phyloP scores from a whole-genome alignment of 2,797 vertebrate genomes.

The Adelosebastes latens region DNA sequence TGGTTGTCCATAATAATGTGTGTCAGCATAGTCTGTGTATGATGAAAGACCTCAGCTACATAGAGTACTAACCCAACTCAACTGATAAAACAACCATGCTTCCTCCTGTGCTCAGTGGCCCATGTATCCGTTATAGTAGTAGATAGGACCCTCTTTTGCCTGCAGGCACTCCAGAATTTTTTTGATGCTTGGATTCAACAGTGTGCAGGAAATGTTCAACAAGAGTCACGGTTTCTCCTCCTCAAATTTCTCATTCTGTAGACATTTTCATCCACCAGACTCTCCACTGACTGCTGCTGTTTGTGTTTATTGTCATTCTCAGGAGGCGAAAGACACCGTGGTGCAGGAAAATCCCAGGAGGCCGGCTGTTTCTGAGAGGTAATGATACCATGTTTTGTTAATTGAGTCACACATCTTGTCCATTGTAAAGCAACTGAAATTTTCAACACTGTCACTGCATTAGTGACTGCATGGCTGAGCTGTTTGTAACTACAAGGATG shows the following conservation, averaged over 20 bases:
- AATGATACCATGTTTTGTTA: slow-evolving; percentile 31
- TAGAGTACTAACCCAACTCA: not conserved
- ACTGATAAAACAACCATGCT: slow-evolving; percentile 42
- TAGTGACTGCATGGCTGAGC: not conserved
- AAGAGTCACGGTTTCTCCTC: not conserved
- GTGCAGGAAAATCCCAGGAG: slow-evolving; percentile 6
- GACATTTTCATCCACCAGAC: slow-evolving; percentile 6
- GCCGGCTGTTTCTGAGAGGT: slow-evolving; percentile 8
- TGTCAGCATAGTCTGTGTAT: not conserved
- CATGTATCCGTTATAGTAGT: slow-evolving; percentile 8
- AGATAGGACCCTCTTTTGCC: not conserved
- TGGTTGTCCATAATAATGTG: slow-evolving; percentile 11
- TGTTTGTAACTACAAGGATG: slow-evolving; percentile 1
- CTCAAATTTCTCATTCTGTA: not conserved
- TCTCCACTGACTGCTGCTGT: slow-evolving; percentile 19
- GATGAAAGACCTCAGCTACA: slow-evolving; percentile 10
- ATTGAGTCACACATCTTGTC: slow-evolving; percentile 39
- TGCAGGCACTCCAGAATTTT: not conserved
- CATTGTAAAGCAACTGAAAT: not conserved
- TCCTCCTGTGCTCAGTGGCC: slow-evolving; percentile 7
- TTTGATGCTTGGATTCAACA: not conserved
- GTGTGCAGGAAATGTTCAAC: not conserved
- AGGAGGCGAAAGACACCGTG: not conserved
- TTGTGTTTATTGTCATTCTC: slow-evolving; percentile 40
- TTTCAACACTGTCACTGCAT: not conserved